These are phyloP conservation scores for Hydrochoerus hydrochaeris DNA, from an alignment of 2,113 vertebrate species.

Conservation along the genomic window DNA sequence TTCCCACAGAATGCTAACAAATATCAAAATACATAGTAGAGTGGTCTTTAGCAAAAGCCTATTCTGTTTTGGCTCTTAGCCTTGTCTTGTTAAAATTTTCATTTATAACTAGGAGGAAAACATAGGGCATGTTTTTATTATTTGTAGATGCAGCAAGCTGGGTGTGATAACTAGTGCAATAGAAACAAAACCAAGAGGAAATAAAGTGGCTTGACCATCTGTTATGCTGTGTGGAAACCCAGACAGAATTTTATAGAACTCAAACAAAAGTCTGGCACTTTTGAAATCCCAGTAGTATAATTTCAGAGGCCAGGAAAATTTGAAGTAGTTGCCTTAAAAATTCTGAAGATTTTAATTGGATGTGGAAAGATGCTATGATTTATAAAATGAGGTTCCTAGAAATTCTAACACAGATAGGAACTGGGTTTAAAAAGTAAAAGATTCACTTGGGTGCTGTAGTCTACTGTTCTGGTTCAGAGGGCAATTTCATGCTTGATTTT, in stretches of 20 bases:
- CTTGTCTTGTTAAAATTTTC: conserved; percentile 10
- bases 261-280: conserved; percentile 48
- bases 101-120: conserved; percentile 48
- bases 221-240: not conserved
- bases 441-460: not conserved
- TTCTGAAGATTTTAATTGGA: not conserved
- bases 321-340: not conserved
- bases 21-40: not conserved
- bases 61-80: not conserved
- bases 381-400: not conserved
- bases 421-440: not conserved
- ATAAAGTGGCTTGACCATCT: conserved; percentile 10
- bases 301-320: conserved; percentile 16
- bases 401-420: not conserved
- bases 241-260: conserved; percentile 33
- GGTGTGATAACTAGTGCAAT: not conserved
- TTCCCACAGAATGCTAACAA: conserved; percentile 1
- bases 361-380: not conserved
- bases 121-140: not conserved
- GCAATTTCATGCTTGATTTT: not conserved
- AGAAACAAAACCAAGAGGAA: conserved; percentile 49
- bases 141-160: conserved; percentile 35
- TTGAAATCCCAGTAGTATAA: conserved; percentile 15
- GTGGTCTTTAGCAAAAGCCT: not conserved
- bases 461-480: not conserved